A percentile compares a stretch with the other conserved stretches of the same genome.
Evolutionary conservation across 1,140 invertebrate species (phyloP).

Genomic region (Hetaerina americana): DNA sequence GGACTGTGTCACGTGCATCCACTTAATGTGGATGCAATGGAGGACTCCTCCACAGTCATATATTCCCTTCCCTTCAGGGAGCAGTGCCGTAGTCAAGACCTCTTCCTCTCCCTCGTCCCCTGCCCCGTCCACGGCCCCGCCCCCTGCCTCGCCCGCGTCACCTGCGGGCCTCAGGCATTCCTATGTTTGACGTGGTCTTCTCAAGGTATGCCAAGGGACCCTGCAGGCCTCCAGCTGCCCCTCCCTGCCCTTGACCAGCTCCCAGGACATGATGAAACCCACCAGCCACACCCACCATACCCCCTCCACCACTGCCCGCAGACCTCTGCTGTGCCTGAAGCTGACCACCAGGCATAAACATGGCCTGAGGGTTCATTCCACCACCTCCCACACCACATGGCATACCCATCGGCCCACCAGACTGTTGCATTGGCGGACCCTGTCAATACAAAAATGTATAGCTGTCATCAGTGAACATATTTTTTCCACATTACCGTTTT

Average conservation of each 20-base stretch:
- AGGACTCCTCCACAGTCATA: constrained; percentile 43
- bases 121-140: constrained; percentile 48
- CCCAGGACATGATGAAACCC: not conserved
- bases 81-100: not conserved
- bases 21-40: too few relatives aligned
- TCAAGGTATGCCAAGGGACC: constrained; percentile 63
- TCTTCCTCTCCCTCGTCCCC: constrained; percentile 35
- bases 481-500: too few relatives aligned
- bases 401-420: not conserved
- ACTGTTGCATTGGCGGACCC: not conserved
- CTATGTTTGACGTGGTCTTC: constrained; percentile 71
- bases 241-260: not conserved
- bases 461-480: too few relatives aligned
- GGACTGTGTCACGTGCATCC: too few relatives aligned
- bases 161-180: constrained; percentile 54
- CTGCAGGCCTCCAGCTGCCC: constrained; percentile 31
- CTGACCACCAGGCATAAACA: not conserved
- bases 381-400: not conserved
- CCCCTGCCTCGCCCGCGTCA: constrained; percentile 58
- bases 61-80: constrained; percentile 34
- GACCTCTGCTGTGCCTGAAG: not conserved
- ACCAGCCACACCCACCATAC: not conserved
- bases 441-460: too few relatives aligned
- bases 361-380: not conserved
- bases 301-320: not conserved